Conservation (phyloP, 2,888 invertebrate species). For the Nematopogon swammerdamellus region DNA sequence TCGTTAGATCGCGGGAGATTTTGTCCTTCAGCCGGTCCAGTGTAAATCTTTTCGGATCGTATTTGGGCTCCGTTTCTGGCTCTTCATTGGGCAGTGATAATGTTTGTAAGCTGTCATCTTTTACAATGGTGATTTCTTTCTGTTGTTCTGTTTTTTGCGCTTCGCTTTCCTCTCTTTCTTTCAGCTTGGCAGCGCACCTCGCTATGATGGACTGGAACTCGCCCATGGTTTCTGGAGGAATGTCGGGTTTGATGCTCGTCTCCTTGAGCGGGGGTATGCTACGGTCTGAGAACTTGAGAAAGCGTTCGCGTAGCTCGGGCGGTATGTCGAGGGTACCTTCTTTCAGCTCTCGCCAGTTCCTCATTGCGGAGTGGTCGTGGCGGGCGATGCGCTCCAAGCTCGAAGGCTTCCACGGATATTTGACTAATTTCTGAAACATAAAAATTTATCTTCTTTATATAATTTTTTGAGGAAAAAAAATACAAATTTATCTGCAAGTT, state of each 20-base stretch:
- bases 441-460: too few relatives aligned
- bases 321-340: conserved; percentile 49
- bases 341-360: conserved; percentile 68
- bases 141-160: conserved; percentile 9
- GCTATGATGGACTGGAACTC: conserved; percentile 49
- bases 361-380: conserved; percentile 64
- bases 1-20: conserved; percentile 14
- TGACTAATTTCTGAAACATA: conserved; percentile 64
- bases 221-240: conserved; percentile 28
- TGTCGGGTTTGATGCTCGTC: conserved; percentile 31
- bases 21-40: conserved; percentile 32
- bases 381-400: conserved; percentile 52
- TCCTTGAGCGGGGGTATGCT: conserved; percentile 38
- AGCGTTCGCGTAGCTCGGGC: conserved; percentile 51
- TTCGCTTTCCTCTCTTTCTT: conserved; percentile 2
- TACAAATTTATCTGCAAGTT: too few relatives aligned
- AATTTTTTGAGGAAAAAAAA: too few relatives aligned
- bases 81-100: neutral
- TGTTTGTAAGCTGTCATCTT: conserved; percentile 1
- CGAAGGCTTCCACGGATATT: conserved; percentile 62
- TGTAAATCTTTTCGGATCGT: conserved; percentile 25
- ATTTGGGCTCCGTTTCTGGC: conserved; percentile 11
- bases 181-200: conserved; percentile 30
- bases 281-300: conserved; percentile 64
- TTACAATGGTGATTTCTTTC: conserved; percentile 6